These are phyloP conservation scores for Macrocentrus cingulum DNA, from an alignment of 1,140 invertebrate genomes.

Conservation along the genomic window DNA sequence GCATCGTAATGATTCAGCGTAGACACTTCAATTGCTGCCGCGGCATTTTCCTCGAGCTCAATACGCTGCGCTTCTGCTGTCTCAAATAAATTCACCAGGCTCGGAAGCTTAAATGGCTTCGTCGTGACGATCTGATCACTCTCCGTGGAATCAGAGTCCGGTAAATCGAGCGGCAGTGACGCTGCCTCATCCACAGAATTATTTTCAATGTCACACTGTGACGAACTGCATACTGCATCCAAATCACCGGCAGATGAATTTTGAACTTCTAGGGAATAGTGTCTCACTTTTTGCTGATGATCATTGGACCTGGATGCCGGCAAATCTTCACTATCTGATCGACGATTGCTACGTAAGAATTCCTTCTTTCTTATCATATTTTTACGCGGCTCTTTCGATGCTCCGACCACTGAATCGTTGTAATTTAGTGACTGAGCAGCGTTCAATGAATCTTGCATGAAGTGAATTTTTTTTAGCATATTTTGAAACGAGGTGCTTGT, in stretches of 20 bases:
- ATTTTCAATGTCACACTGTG: neutral
- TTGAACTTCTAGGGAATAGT: slow-evolving; percentile 7
- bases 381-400: slow-evolving; percentile 19
- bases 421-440: slow-evolving; percentile 21
- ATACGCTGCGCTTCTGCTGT: slow-evolving; percentile 41
- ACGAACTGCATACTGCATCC: slow-evolving; percentile 16
- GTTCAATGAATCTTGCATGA: slow-evolving; percentile 20
- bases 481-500: slow-evolving; percentile 17
- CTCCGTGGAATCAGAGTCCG: neutral
- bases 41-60: slow-evolving; percentile 45
- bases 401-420: slow-evolving; percentile 17
- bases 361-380: slow-evolving; percentile 31
- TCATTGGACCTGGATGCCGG: slow-evolving; percentile 2
- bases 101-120: slow-evolving; percentile 41
- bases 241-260: neutral
- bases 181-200: slow-evolving; percentile 14
- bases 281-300: neutral
- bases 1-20: slow-evolving; percentile 31
- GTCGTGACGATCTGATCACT: neutral
- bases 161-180: neutral
- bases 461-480: slow-evolving; percentile 24
- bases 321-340: slow-evolving; percentile 19
- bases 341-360: slow-evolving; percentile 27
- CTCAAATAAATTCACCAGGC: slow-evolving; percentile 47
- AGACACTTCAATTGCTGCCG: slow-evolving; percentile 29